These are phyloP conservation scores for Macrobrachium rosenbergii DNA, from an alignment of 1,140 invertebrate species.

Conservation along the genomic window DNA sequence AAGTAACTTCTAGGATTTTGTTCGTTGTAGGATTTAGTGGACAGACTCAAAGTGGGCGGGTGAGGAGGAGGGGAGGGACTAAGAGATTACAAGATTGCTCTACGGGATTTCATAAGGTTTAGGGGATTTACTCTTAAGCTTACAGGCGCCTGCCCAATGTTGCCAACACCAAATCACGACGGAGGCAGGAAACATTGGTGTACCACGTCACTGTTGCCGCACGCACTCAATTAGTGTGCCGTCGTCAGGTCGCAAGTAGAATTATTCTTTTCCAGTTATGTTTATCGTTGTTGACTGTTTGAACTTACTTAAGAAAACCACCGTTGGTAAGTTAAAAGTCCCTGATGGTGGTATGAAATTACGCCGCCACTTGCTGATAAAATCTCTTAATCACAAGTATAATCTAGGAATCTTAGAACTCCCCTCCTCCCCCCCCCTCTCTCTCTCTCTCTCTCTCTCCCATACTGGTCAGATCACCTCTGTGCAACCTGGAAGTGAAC, in stretches of 20 bases:
- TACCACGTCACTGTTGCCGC: neutral
- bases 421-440: too few species aligned
- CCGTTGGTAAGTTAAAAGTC: too few species aligned
- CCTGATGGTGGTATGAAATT: too few species aligned
- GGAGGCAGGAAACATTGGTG: neutral
- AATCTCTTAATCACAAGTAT: neutral
- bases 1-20: too few species aligned
- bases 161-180: conserved; percentile 7
- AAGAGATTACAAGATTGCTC: conserved; percentile 25
- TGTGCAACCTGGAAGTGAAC: too few species aligned
- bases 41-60: conserved; percentile 6
- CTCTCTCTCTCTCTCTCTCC: conserved; percentile 4
- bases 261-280: too few species aligned
- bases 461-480: too few species aligned
- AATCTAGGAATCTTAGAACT: neutral
- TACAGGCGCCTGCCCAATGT: conserved; percentile 13
- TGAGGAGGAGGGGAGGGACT: conserved; percentile 1
- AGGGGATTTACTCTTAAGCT: conserved; percentile 15
- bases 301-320: too few species aligned
- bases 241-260: too few species aligned
- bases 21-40: neutral
- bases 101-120: conserved; percentile 14
- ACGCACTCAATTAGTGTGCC: neutral
- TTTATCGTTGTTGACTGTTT: too few species aligned
- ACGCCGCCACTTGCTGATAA: too few species aligned